Percentiles rank a stretch among this genome's conserved stretches.
phyloP scores from a whole-genome alignment of 2,797 vertebrate genomes.

The Euthynnus affinis region DNA sequence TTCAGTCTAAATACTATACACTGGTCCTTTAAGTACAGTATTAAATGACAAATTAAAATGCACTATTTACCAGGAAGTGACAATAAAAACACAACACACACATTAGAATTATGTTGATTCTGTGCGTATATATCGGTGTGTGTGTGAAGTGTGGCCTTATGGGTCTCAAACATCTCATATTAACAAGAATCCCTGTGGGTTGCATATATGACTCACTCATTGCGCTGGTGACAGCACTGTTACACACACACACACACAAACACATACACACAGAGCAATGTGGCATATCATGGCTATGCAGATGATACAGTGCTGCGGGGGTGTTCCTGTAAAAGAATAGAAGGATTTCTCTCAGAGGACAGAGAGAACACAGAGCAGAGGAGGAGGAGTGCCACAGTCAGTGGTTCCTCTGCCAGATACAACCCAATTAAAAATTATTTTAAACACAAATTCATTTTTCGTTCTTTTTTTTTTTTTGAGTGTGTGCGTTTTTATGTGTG shows the following conservation, averaged over 20 bases:
- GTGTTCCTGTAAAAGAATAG: slow-evolving; percentile 66
- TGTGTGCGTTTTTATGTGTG: background rate
- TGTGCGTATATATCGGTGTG: background rate
- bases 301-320: slow-evolving; percentile 63
- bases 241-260: slow-evolving; percentile 36
- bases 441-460: background rate
- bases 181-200: slow-evolving; percentile 52
- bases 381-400: slow-evolving; percentile 60
- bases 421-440: slow-evolving; percentile 56
- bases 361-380: slow-evolving; percentile 44
- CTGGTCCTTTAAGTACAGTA: too few species aligned
- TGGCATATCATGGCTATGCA: slow-evolving; percentile 51
- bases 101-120: too few species aligned
- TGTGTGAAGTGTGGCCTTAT: slow-evolving; percentile 16
- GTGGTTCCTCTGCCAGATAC: slow-evolving; percentile 56
- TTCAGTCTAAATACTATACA: too few species aligned
- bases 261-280: slow-evolving; percentile 31
- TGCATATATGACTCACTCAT: slow-evolving; percentile 60
- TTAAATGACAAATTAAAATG: too few species aligned
- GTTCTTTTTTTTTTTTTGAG: background rate
- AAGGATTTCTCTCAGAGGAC: slow-evolving; percentile 68
- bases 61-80: too few species aligned
- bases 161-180: slow-evolving; percentile 47
- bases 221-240: slow-evolving; percentile 48
- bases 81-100: too few species aligned